These are phyloP conservation scores for Agriopis marginaria DNA, from an alignment of 2,888 invertebrate genomes.

Conservation along the genomic window DNA sequence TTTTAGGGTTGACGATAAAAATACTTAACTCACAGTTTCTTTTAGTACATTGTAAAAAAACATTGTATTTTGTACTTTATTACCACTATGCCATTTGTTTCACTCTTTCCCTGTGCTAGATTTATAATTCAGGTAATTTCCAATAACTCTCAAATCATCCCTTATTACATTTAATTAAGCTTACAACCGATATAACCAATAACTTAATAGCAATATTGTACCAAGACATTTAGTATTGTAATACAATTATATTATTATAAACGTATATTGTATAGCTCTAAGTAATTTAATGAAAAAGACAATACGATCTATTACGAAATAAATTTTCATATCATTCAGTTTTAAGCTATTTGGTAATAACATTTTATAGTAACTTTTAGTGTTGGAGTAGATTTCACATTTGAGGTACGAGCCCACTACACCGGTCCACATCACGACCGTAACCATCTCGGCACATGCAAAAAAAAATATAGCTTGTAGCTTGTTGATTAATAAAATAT, in stretches of 20 bases:
- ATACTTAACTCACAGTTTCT: too few relatives aligned
- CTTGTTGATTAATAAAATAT: too few relatives aligned
- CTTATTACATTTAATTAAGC: constrained; percentile 37
- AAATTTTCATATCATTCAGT: constrained; percentile 73
- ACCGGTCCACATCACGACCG: too few relatives aligned
- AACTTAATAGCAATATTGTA: constrained; percentile 31
- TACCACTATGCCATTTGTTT: neutral
- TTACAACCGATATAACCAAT: constrained; percentile 30
- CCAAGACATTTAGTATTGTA: constrained; percentile 45
- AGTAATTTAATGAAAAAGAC: constrained; percentile 77
- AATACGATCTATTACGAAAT: constrained; percentile 78
- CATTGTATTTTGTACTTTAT: neutral
- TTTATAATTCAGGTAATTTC: neutral
- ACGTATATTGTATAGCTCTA: constrained; percentile 60
- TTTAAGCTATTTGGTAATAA: constrained; percentile 43
- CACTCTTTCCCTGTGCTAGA: neutral
- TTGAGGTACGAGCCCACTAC: neutral
- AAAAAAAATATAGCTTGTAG: too few relatives aligned
- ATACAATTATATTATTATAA: constrained; percentile 46
- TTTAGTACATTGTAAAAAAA: neutral
- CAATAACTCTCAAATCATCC: constrained; percentile 3
- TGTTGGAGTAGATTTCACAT: neutral
- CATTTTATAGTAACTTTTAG: neutral
- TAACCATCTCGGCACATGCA: too few relatives aligned
- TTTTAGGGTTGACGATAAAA: neutral